A percentile compares a stretch with the other conserved stretches of the same genome.
These are phyloP conservation scores for Priocnemis perturbator DNA, from an alignment of 2,888 invertebrate species.

Conservation along the genomic window DNA sequence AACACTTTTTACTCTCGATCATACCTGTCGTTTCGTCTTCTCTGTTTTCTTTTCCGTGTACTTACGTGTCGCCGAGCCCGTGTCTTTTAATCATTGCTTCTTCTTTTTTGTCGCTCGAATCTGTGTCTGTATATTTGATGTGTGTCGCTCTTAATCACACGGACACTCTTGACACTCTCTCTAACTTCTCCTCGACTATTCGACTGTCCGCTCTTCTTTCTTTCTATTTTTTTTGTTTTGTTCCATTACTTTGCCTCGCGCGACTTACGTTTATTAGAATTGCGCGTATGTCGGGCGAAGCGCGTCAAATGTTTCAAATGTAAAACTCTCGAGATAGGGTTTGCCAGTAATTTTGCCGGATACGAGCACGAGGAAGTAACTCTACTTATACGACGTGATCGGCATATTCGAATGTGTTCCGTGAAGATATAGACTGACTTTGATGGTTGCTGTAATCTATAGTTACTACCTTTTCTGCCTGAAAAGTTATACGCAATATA, in stretches of 20 bases:
- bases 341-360: too few relatives aligned
- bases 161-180: constrained; percentile 65
- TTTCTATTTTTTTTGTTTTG: constrained; percentile 27
- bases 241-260: too few relatives aligned
- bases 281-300: too few relatives aligned
- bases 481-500: constrained; percentile 30
- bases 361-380: not conserved
- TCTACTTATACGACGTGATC: not conserved
- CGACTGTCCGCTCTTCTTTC: too few relatives aligned
- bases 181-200: constrained; percentile 24
- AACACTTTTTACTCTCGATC: constrained; percentile 45
- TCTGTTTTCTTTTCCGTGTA: constrained; percentile 30
- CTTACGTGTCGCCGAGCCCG: constrained; percentile 29
- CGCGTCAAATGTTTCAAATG: too few relatives aligned
- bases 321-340: too few relatives aligned
- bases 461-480: not conserved
- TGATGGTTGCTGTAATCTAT: constrained; percentile 15
- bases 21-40: constrained; percentile 40
- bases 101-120: constrained; percentile 22
- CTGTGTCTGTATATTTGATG: constrained; percentile 37
- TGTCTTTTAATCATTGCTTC: constrained; percentile 55
- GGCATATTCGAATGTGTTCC: not conserved
- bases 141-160: constrained; percentile 47
- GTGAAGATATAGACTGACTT: constrained; percentile 6
- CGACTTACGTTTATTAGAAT: too few relatives aligned